Evolutionary conservation across 1,140 invertebrate genomes (phyloP).

Genomic region (Eulimnadia texana): DNA sequence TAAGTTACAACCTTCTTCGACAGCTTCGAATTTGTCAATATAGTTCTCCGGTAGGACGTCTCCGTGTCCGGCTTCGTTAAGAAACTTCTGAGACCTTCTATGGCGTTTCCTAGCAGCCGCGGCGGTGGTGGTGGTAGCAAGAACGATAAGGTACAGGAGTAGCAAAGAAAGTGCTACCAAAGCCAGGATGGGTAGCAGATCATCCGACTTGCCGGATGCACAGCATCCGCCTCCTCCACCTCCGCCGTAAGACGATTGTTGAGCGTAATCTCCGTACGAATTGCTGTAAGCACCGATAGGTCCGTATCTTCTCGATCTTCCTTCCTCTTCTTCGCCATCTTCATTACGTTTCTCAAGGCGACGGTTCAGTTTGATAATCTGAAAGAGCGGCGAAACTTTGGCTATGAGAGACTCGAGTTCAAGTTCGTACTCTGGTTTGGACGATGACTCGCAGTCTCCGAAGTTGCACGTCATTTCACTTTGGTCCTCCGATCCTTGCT

Average conservation of each 20-base stretch:
- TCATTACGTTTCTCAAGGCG: background rate
- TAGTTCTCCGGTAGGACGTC: too few relatives aligned
- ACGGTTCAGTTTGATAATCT: background rate
- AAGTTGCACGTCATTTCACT: background rate
- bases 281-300: background rate
- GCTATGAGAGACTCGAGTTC: background rate
- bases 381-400: background rate
- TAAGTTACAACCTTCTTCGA: too few relatives aligned
- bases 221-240: slow-evolving; percentile 10
- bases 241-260: slow-evolving; percentile 4
- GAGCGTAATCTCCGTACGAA: background rate
- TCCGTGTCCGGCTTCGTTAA: too few relatives aligned
- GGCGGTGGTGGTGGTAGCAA: background rate
- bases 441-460: background rate
- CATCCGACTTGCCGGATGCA: slow-evolving; percentile 1
- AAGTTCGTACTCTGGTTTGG: background rate
- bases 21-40: too few relatives aligned
- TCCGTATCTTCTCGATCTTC: background rate
- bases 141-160: slow-evolving; percentile 12
- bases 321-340: background rate
- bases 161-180: slow-evolving; percentile 10
- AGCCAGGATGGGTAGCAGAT: slow-evolving; percentile 13
- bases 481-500: background rate
- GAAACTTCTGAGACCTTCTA: background rate
- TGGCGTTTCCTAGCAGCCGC: background rate